Evolutionary conservation across 2,797 vertebrate species (phyloP).

Genomic region (Hyperoplus lanceolatus): DNA sequence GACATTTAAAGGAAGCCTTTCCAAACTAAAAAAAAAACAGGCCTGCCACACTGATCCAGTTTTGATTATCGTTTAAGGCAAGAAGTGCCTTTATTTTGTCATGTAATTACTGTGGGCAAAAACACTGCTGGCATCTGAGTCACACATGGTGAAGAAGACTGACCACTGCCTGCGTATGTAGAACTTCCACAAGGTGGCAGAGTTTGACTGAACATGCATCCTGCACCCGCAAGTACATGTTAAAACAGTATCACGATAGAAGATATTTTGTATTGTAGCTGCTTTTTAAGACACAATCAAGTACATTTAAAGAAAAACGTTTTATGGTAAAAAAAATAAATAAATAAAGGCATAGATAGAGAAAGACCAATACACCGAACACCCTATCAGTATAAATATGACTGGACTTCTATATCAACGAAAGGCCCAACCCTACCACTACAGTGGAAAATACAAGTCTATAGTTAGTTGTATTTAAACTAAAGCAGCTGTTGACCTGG

Average conservation of each 20-base stretch:
- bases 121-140: background rate
- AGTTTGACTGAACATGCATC: constrained; percentile 1
- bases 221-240: background rate
- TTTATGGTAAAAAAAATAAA: too few species aligned
- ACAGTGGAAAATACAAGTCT: background rate
- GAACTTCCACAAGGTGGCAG: constrained; percentile 27
- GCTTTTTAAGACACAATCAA: too few species aligned
- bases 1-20: constrained; percentile 11
- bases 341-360: too few species aligned
- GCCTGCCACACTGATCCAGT: too few species aligned
- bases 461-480: background rate
- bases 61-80: background rate
- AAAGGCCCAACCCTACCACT: background rate
- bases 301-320: too few species aligned
- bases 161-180: background rate
- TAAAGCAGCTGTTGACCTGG: constrained; percentile 4
- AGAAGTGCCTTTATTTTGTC: background rate
- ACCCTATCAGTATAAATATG: background rate
- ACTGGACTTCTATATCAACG: background rate
- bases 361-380: background rate
- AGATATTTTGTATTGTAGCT: background rate
- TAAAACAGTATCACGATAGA: background rate
- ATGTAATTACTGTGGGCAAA: background rate
- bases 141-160: background rate
- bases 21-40: too few species aligned